Evolutionary conservation across 2,888 invertebrate species (phyloP), one percentile per base, ranked within the genome.

Genomic region (Hipparchia sbordonii): DNA sequence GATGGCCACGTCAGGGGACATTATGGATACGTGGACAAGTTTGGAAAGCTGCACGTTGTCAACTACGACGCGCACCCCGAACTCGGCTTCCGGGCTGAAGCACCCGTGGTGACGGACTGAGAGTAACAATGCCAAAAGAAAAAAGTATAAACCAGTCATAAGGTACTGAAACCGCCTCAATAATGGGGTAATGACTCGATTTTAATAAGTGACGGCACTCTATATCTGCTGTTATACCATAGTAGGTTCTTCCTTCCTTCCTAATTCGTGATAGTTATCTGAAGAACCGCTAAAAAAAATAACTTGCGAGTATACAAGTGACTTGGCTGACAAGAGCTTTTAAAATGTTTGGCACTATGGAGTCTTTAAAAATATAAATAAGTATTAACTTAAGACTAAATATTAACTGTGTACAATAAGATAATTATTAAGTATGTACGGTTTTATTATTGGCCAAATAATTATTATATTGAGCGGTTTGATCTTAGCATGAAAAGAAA

Each of bases 21-120:
- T 82, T 97, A 97, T 83, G 97, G 97, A 60, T 97, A 96, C 87
- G 95, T 96, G 84, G 97, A 97, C 86, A 95, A 95, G 75, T 89
- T 93, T 77, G 97, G 97, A 13, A 97, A 97, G 90, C 92, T 97
- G 57, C 95, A 96, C 77, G 94, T 97, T 45, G 95, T 97, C 75
- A 96, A 96, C 88, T 97, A 97, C 83, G 94, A 95, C 78, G 96
- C 97, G 1, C 95, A 96, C 81, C 97, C 97, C 0, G 88, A 95
- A 73, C 94, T 94, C 70, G 97, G 97, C 5, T 97, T 96, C 88
- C 95, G 95, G 75, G 95, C 96, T 0, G 91, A 94, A 62, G 87
- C 90, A 6, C 89, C 91, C 1, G 82, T 83, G 0, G 83, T 83
- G 52, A 80, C 78, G 23, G 84, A 48, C 48, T 48, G 48, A 48